Evolutionary conservation across 1,140 invertebrate genomes (phyloP), one percentile per base, ranked within the genome.

Genomic region (Cataglyphis hispanica): DNA sequence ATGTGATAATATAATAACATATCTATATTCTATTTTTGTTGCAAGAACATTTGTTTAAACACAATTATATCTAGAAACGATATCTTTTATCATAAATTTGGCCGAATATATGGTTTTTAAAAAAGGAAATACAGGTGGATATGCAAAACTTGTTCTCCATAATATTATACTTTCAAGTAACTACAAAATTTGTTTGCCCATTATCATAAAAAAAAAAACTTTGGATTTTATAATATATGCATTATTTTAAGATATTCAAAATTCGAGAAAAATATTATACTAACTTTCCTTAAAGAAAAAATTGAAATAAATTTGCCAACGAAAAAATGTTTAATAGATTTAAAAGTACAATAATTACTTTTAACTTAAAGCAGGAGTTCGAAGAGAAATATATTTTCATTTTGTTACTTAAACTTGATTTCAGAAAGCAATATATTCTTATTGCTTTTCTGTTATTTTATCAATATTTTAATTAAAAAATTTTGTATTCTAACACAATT

Each of bases 161-260:
- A 69, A 22, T 56, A 66, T 16, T 64, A 77, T 22, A 5, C 1
- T 16, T 22, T 25, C 1, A 1, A 37, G 31, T 16, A 1, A 50
- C 16, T 50, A 5, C 46, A 53, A 67, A 80, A 80, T 63, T 58
- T 69, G 66, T 69, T 34, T 80, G 66, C 27, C 27, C 16, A 64
- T 76, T 76, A 46, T 64, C 16, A n/a, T 80, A 70, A 72, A 83
- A 31, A 16, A 81, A 83, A n/a, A 10, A 43, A 22, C 7, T 83
- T 83, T 43, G 31, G 25, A 7, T 31, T 69, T 58, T 0, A 10
- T 37, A 81, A 81, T 6, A 22, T 37, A 72, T 25, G n/a, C n/a
- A n/a, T 56, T 3, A 11, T n/a, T 60, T 1, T 13, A 31, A 25
- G 19, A 31, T 37, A 58, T 60, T 70, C 19, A 31, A 70, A 60